phyloP scores from a whole-genome alignment of 2,113 vertebrate genomes.

The Aythya baeri region DNA sequence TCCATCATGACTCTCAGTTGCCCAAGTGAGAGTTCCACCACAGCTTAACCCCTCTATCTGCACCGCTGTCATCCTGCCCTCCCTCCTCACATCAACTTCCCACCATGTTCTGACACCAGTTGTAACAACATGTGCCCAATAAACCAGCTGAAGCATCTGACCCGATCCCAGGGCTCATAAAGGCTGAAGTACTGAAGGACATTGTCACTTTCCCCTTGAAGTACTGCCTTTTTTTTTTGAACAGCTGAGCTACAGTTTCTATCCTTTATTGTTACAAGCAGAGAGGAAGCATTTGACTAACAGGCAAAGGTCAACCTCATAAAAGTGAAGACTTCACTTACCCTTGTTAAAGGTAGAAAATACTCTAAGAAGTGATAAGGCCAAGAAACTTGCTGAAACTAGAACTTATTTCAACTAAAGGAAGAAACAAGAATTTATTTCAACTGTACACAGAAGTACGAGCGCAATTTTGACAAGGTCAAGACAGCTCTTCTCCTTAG shows the following conservation, averaged over 20 bases:
- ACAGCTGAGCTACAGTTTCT: neutral
- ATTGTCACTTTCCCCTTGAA: neutral
- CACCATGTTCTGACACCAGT: rapidly evolving
- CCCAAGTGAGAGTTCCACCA: neutral
- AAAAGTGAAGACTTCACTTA: neutral
- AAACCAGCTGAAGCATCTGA: neutral
- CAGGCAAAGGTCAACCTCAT: neutral
- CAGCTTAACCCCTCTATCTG: neutral
- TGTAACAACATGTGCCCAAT: neutral
- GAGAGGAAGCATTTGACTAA: neutral
- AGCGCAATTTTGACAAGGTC: neutral
- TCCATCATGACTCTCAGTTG: neutral
- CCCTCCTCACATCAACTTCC: neutral
- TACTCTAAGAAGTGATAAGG: neutral
- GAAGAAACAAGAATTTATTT: neutral
- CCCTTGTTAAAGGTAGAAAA: neutral
- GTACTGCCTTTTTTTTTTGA: neutral
- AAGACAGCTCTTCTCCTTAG: neutral
- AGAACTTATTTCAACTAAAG: too few species aligned
- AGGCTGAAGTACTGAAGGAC: neutral
- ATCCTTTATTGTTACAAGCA: neutral
- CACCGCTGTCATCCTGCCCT: neutral
- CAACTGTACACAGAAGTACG: neutral
- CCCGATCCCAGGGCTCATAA: neutral
- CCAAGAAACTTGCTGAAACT: neutral